Conservation (phyloP, 2,888 invertebrate genomes). For the Drosophila planitibia region DNA sequence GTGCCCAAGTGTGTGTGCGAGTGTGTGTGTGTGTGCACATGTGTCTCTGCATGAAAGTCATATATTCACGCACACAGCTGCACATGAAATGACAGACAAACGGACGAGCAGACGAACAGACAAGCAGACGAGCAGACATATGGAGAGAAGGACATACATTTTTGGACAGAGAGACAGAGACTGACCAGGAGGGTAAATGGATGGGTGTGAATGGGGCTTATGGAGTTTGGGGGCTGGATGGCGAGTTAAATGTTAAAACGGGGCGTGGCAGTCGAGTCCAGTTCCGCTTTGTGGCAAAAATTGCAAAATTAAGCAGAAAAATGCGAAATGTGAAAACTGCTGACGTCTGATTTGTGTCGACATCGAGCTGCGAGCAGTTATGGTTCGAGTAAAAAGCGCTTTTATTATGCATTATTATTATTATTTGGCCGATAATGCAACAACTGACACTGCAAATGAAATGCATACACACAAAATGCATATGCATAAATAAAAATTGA, state of each 20-base stretch:
- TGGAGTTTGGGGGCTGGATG: constrained; percentile 1
- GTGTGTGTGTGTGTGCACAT: constrained; percentile 19
- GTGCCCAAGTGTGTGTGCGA: constrained; percentile 33
- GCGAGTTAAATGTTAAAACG: constrained; percentile 9
- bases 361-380: constrained; percentile 48
- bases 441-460: constrained; percentile 68
- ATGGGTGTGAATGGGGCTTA: background rate
- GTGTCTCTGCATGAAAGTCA: constrained; percentile 48
- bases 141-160: constrained; percentile 7
- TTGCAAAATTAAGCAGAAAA: constrained; percentile 79
- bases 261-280: constrained; percentile 22
- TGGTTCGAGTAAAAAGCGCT: constrained; percentile 57
- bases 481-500: constrained; percentile 78
- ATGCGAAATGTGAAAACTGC: constrained; percentile 71
- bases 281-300: constrained; percentile 65
- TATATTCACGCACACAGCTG: constrained; percentile 72
- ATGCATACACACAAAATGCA: constrained; percentile 68
- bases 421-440: constrained; percentile 59
- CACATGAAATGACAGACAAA: constrained; percentile 62
- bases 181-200: constrained; percentile 14
- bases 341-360: constrained; percentile 82
- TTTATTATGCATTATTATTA: constrained; percentile 64
- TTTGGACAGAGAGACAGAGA: constrained; percentile 2
- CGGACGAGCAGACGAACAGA: constrained; percentile 22
- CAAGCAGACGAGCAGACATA: constrained; percentile 8